Base-by-base conservation (phyloP, 2,888 invertebrate genomes). In the Lithophane semibrunnea region DNA sequence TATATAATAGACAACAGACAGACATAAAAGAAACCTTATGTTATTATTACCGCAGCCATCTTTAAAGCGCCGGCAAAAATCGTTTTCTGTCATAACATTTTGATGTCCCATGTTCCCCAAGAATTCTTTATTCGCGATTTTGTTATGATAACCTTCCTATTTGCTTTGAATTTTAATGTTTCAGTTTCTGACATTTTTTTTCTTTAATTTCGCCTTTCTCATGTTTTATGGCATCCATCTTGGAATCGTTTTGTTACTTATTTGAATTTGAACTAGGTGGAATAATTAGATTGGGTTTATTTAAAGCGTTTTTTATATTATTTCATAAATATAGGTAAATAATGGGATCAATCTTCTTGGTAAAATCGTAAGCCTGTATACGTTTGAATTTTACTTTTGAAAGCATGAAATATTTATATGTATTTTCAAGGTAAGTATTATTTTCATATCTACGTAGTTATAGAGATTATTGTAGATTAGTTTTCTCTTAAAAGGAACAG, bases 161-260 rank as follows among this genome's bases (percentile, higher is more conserved):
- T 89, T 82, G 89, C 87, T 90, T 84, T 84, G 87, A 88, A 88
- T 88, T 81, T 78, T 82, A 83, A 87, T 85, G 85, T 79, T 78
- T 69, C 73, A 79, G 81, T 76, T 79, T 71, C 75, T 61, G 61
- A 79, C 60, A 76, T 71, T 77, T 77, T 79, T 49, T 82, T 66
- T 73, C 29, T 73, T 77, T 49, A 47, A 18, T 47, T 68, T 64
- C 67, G 60, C 29, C 47, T 42, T 74, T 60, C 65, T 52, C 70
- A 63, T 83, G 64, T 75, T 71, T 69, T 64, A 52, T 37, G 63
- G 37, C 72, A 13, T 64, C 73, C 82, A 82, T 84, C 58, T 84
- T 84, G 78, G 54, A 56, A 58, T 64, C 8, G 61, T 58, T 75
- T 71, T 29, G 75, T 70, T 61, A 42, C 54, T 42, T 58, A 60